Percentiles rank a stretch among this genome's conserved stretches.
phyloP scores from a whole-genome alignment of 2,113 vertebrate species.

The Sminthopsis crassicaudata region DNA sequence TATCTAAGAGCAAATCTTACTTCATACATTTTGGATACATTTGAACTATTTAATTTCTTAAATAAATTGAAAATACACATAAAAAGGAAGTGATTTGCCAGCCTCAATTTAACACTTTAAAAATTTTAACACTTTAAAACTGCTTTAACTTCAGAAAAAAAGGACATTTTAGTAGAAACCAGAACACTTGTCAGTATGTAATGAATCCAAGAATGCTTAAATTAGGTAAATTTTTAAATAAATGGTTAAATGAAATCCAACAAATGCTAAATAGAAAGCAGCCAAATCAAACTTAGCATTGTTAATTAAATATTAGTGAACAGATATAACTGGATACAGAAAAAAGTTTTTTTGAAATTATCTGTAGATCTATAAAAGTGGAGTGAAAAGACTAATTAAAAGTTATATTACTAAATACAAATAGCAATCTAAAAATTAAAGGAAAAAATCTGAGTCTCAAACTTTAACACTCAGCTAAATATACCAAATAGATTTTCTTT shows the following conservation, averaged over 20 bases:
- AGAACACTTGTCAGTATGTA: constrained; percentile 55
- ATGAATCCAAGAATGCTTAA: constrained; percentile 61
- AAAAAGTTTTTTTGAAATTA: neutral
- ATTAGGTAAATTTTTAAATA: constrained; percentile 53
- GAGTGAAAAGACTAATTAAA: constrained; percentile 31
- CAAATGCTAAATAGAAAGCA: constrained; percentile 45
- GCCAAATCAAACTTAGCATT: constrained; percentile 24
- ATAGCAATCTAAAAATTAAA: constrained; percentile 6
- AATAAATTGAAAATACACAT: constrained; percentile 68
- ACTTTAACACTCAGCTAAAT: constrained; percentile 26
- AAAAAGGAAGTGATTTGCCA: constrained; percentile 64
- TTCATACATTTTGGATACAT: constrained; percentile 62
- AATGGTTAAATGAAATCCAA: constrained; percentile 53
- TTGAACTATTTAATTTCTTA: constrained; percentile 54
- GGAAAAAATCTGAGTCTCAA: constrained; percentile 20
- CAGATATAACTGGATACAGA: constrained; percentile 17
- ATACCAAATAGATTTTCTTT: neutral
- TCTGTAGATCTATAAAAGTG: neutral
- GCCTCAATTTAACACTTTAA: constrained; percentile 50
- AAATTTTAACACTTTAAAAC: constrained; percentile 38
- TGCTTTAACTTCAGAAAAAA: constrained; percentile 58
- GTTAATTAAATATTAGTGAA: constrained; percentile 35
- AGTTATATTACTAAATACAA: constrained; percentile 32
- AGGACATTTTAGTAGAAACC: constrained; percentile 38
- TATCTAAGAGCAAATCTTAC: constrained; percentile 60